Base-by-base conservation (phyloP, 1,140 invertebrate genomes). In the Leptopilina clavipes region DNA sequence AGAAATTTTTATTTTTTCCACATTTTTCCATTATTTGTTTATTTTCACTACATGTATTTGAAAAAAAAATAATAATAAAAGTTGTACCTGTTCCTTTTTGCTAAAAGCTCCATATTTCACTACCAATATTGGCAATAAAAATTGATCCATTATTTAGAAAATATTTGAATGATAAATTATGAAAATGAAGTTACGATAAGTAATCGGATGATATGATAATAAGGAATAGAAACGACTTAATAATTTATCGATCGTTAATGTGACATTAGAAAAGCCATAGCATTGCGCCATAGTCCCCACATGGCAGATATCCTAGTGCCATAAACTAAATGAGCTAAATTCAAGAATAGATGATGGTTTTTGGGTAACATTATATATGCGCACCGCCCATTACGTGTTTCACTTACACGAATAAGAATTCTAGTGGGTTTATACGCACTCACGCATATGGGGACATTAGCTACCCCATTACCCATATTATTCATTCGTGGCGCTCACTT, bases 391-490 rank as follows among this genome's bases (percentile, higher is more conserved):
- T 87, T 84, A 79, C 86, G 82, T 87, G 88, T 88, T 79, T 78
- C 82, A 75, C 74, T 75, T 72, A 74, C 74, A 78, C 76, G 76
- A 65, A 77, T 48, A 56, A 73, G 59, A 65, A 14, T 65, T 71
- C 79, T 79, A 79, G 75, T 75, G 79, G 79, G 70, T 75, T 74
- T 77, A 17, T 65, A 76, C 65, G 76, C 80, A 80, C 80, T 83
- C 78, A 85, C 84, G 80, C 88, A 88, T 89, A 88, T 87, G 87
- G 87, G 81, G 78, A 86, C 87, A 89, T 89, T 89, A 88, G 85
- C 85, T 86, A 88, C 82, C 80, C 88, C 86, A 90, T 90, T 89
- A 89, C 82, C 76, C 87, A 79, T 86, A 89, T 89, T 87, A 87
- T 86, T 85, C 83, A 85, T 79, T 78, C 73, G 25, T 31, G n/a